Percentiles rank a stretch among this genome's conserved stretches.
Conservation (phyloP, 2,888 invertebrate species). For the Coleophora deauratella region DNA sequence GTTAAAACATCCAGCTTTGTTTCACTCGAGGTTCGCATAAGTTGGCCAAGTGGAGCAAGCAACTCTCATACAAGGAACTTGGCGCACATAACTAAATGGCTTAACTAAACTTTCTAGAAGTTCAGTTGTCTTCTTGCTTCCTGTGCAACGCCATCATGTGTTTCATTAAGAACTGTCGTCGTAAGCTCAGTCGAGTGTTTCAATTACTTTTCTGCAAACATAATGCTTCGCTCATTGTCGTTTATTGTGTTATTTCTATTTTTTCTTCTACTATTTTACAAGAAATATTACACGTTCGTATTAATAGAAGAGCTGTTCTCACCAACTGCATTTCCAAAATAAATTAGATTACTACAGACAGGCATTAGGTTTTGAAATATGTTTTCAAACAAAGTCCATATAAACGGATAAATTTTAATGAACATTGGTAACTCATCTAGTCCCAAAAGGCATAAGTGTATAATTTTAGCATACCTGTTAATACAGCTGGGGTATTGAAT, state of each 20-base stretch:
- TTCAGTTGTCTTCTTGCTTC: constrained; percentile 36
- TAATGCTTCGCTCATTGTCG: not conserved
- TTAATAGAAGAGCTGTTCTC: no score
- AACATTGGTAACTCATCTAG: no score
- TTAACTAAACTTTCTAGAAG: constrained; percentile 35
- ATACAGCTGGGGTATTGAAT: constrained; percentile 1
- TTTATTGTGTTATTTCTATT: no score
- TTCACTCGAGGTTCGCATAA: constrained; percentile 37
- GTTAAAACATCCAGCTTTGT: constrained; percentile 35
- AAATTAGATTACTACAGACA: no score
- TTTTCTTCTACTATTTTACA: no score
- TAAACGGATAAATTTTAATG: no score
- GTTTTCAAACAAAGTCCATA: no score
- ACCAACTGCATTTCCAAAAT: no score
- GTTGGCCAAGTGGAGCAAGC: constrained; percentile 25
- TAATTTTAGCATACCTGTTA: constrained; percentile 6
- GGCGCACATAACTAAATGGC: constrained; percentile 41
- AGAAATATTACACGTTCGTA: no score
- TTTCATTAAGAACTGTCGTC: constrained; percentile 27
- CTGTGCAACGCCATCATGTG: constrained; percentile 36
- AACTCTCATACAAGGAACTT: constrained; percentile 14
- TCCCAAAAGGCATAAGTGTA: not conserved
- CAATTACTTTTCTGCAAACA: no score
- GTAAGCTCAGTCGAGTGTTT: constrained; percentile 6
- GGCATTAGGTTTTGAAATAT: no score